Base-by-base conservation (phyloP, 2,888 invertebrate species). In the Antitype chi region DNA sequence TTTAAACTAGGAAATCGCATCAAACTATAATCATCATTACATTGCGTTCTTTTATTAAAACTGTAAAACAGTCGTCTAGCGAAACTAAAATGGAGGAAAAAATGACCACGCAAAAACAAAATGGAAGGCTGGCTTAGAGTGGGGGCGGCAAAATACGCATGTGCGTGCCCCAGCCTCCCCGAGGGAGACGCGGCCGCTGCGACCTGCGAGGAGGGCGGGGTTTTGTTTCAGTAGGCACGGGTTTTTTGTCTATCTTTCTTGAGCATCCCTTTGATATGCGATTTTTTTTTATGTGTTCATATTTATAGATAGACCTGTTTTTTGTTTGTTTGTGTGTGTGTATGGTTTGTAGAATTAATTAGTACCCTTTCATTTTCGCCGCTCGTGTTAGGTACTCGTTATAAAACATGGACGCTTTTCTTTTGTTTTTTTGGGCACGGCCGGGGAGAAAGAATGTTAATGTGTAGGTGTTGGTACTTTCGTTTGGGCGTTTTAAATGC, bases 61-160 rank as follows among this genome's bases (percentile, higher is more conserved):
- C 32, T 4, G 32, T 43, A 47, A 83, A 86, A 84, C 82, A 86
- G 82, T 89, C 79, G 84, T 85, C 82, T 88, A 90, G 76, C 81
- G 78, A 86, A 88, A 89, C 87, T 89, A 90, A 88, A 88, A 86
- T 69, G 68, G 74, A 78, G 72, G 72, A 85, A 82, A 84, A 88
- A 89, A 89, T 81, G 84, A 87, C 80, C 81, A 84, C 81, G 85
- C 91, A 95, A 96, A 96, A 96, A 96, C 96, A 96, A 96, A 96
- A 96, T 96, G 96, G 96, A 93, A 92, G 94, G 90, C 90, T 85
- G 85, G 94, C 91, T 96, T 96, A 95, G 91, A 87, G 92, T 90
- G 89, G 90, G 91, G 91, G 91, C 89, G 89, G 91, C 90, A 90
- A 91, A 92, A 91, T 92, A 96, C 96, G 96, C 96, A 96, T 96